These are phyloP conservation scores for Coelinius sp. DNA, from an alignment of 2,888 invertebrate genomes.

Conservation along the genomic window DNA sequence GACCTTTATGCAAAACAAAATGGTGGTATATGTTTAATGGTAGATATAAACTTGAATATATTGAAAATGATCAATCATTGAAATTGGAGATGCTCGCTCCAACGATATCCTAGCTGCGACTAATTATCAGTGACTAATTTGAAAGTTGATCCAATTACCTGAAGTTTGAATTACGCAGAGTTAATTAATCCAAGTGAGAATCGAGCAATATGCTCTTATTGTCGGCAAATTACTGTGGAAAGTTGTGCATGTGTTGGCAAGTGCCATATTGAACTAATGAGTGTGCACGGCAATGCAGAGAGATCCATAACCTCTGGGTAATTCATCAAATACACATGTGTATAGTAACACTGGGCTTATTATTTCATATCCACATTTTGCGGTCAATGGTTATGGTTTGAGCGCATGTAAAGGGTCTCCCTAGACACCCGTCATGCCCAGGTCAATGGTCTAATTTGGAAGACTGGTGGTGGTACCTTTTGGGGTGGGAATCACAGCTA, in stretches of 20 bases:
- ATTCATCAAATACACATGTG: slow-evolving; percentile 23
- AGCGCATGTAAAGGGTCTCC: too few species aligned
- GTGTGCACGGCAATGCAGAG: neutral
- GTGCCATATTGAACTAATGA: slow-evolving; percentile 22
- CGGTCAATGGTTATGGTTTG: neutral
- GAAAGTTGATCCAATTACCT: neutral
- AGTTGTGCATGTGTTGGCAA: slow-evolving; percentile 4
- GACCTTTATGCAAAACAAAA: too few species aligned
- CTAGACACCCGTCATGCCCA: neutral
- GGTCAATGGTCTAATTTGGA: neutral
- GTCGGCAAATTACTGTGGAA: neutral
- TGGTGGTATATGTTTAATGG: too few species aligned
- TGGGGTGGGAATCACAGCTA: neutral
- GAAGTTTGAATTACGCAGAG: neutral
- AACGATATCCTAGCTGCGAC: neutral
- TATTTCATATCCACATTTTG: slow-evolving; percentile 1
- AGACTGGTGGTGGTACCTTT: neutral
- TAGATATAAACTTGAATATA: too few species aligned
- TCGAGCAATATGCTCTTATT: neutral
- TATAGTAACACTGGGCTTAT: neutral
- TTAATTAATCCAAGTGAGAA: neutral
- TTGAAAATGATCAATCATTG: too few species aligned
- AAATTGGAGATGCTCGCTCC: neutral
- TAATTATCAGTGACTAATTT: neutral
- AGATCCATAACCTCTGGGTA: slow-evolving; percentile 1